phyloP scores from a whole-genome alignment of 1,140 invertebrate species.

The Lerema accius region DNA sequence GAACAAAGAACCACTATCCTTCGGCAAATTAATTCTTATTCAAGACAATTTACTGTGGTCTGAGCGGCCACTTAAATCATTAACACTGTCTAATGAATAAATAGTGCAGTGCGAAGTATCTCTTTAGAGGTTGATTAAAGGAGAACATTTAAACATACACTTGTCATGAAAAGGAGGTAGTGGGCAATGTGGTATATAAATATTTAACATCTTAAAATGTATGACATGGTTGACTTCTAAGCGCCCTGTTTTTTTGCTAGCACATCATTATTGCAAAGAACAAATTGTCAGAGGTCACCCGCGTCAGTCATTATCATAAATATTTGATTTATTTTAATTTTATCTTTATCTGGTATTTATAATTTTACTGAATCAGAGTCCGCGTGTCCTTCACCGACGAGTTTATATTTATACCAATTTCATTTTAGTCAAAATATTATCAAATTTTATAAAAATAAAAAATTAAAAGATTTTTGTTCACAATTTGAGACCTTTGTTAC shows the following conservation, averaged over 20 bases:
- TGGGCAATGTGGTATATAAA: background rate
- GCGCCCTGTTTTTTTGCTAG: no score
- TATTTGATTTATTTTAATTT: constrained; percentile 4
- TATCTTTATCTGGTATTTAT: no score
- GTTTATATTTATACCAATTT: no score
- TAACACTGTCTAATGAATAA: constrained; percentile 27
- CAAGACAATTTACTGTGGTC: constrained; percentile 25
- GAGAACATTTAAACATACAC: background rate
- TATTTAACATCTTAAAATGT: background rate
- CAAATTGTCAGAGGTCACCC: no score
- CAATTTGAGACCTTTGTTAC: no score
- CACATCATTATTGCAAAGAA: no score
- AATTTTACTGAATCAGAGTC: no score
- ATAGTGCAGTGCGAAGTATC: constrained; percentile 16
- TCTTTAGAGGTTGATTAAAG: constrained; percentile 6
- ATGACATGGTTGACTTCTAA: no score
- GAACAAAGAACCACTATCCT: constrained; percentile 9
- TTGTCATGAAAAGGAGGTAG: background rate
- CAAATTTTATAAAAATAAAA: no score
- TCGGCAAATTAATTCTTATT: constrained; percentile 22
- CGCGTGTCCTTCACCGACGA: no score
- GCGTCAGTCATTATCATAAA: constrained; percentile 22
- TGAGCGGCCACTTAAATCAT: constrained; percentile 19
- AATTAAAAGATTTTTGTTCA: no score
- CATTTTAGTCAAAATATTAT: no score